Evolutionary conservation across 2,113 vertebrate species (phyloP), one percentile per base, ranked within the genome.

Genomic region (Solea solea): DNA sequence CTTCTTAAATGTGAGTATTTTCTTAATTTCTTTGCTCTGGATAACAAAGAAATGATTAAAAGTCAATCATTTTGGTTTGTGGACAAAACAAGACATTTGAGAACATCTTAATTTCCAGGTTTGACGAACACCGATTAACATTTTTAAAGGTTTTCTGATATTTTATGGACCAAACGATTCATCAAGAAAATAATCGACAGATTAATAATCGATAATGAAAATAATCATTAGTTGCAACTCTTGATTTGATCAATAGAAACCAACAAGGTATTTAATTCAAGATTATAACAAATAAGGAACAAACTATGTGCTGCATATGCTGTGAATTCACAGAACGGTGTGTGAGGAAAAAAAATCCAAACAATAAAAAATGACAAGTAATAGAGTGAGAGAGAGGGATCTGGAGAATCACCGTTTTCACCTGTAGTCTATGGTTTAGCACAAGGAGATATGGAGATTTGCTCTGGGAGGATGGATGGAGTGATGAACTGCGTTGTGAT

Each of bases 401-500:
- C 42, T 10, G 15, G 49, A 14, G 45, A 15, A 72, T 57, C 21
- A 9, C 14, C 55, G 69, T 70, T 82, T 80, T 77, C 42, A 69
- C 70, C 68, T 75, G 59, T 71, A 67, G 74, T 49, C 61, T 52
- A 21, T 79, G 63, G 60, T 84, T 83, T 76, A 62, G 42, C 41
- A 28, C 64, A 58, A 81, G 67, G 39, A 65, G 67, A 85, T 85
- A 81, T 80, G 66, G 74, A 85, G 79, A 87, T 83, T 85, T 74
- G 61, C 76, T 76, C 58, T 34, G 58, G 21, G 50, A 78, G 57
- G 60, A 58, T 83, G 84, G 75, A 81, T 79, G 79, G 55, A 85
- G 72, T 82, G 87, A 88, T 69, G 78, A 83, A 78, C 77, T 58
- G 65, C 65, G 54, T 59, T 70, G 72, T 84, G 90, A 91, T 89